phyloP scores from a whole-genome alignment of 1,140 invertebrate species.

The Coptotermes formosanus region DNA sequence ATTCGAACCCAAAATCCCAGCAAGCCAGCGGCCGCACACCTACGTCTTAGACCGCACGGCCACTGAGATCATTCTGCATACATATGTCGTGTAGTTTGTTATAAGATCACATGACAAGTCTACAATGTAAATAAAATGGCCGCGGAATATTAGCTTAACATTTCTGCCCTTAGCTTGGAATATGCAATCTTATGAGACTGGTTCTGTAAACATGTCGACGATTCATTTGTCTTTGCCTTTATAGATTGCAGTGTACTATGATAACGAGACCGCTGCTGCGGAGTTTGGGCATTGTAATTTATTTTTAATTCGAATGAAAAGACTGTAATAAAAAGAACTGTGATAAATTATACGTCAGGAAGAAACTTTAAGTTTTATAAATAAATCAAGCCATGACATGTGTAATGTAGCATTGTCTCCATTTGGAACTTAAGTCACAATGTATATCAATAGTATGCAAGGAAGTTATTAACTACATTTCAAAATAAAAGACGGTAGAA shows the following conservation, averaged over 20 bases:
- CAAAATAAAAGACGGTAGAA: not conserved
- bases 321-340: not conserved
- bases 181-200: not conserved
- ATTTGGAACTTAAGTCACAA: not conserved
- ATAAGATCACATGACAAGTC: not conserved
- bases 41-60: no score
- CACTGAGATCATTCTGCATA: no score
- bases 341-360: not conserved
- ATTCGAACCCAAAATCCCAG: no score
- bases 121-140: not conserved
- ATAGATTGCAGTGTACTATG: not conserved
- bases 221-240: not conserved
- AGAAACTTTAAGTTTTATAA: not conserved
- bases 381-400: not conserved
- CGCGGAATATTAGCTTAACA: not conserved
- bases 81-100: no score
- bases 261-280: not conserved
- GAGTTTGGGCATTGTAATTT: not conserved
- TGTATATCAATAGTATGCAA: not conserved
- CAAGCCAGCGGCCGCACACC: no score
- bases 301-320: not conserved
- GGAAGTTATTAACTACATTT: not conserved
- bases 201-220: not conserved
- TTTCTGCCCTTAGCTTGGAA: not conserved
- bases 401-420: constrained; percentile 13